Evolutionary conservation across 2,113 vertebrate genomes (phyloP), one percentile per base, ranked within the genome.

Genomic region (Theristicus caerulescens): DNA sequence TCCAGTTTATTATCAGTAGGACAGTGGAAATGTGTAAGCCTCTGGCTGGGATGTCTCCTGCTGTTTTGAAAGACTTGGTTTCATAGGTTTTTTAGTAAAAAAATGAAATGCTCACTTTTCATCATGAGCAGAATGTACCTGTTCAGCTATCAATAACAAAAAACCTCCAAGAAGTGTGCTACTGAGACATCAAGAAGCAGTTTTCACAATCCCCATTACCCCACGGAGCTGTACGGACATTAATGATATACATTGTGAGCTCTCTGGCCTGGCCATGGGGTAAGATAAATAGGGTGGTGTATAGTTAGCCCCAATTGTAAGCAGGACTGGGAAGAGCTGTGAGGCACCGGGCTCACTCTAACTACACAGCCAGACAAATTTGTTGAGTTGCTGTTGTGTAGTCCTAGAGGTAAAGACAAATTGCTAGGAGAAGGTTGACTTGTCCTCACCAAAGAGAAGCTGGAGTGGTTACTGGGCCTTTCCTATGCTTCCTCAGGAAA

Each of bases 291-390:
- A 21, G n/a, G 2, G 11, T 18, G 21, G 19, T 29, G 11, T 22
- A 5, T 0, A 34, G 20, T 27, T 26, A 44, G 42, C 8, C 12
- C 8, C 6, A 4, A 1, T 7, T 38, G 6, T 22, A 49, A 76
- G 51, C 26, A 59, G 44, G 47, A 65, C 29, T 9, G 5, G 4
- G 47, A 82, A 47, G 54, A 69, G 9, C 34, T 69, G 13, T 44
- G 42, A 40, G 27, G 26, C 16, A 47, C 13, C 34, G 69, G 54
- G 13, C 8, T 76, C 9, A 6, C 22, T 27, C 36, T 32, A 27
- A 32, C 19, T 31, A 36, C 21, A 49, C 47, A 36, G 21, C 7
- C 38, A 47, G 57, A 32, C 3, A 52, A 42, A 85, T 57, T 3
- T 59, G 16, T 20, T 8, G 42, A 40, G 21, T 14, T 78, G 51